A percentile compares a stretch with the other conserved stretches of the same genome.
Conservation (phyloP, 2,797 vertebrate species). For the Pristis pectinata region DNA sequence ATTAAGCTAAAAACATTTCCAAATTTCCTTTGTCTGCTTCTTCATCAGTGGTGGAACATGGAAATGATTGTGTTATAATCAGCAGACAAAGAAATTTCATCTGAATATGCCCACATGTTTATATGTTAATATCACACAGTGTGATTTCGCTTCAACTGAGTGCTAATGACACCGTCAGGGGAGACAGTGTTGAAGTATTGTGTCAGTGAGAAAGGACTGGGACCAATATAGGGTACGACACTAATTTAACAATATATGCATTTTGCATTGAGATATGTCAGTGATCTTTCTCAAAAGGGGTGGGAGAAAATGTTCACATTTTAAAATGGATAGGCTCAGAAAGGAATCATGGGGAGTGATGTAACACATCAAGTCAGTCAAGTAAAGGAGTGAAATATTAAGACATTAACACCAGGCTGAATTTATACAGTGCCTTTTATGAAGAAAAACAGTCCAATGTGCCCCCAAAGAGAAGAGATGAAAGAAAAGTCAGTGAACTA, state of each 20-base stretch:
- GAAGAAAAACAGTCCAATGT: background rate
- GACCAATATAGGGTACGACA: background rate
- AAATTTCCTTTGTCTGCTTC: background rate
- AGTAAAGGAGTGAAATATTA: background rate
- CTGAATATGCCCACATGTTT: conserved; percentile 12
- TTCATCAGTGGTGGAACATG: background rate
- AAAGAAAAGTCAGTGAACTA: background rate
- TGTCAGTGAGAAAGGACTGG: background rate
- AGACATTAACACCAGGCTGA: background rate
- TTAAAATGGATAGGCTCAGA: conserved; percentile 9
- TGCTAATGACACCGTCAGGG: conserved; percentile 21
- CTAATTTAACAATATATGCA: background rate
- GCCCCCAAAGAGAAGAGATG: background rate
- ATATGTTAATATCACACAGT: conserved; percentile 18
- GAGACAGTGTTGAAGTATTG: background rate
- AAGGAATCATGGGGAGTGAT: background rate
- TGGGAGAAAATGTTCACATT: background rate
- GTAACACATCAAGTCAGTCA: background rate
- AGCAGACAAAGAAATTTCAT: conserved; percentile 35
- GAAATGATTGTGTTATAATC: conserved; percentile 7
- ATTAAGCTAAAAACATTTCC: background rate
- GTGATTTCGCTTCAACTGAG: background rate
- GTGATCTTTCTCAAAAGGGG: background rate
- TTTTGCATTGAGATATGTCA: conserved; percentile 18
- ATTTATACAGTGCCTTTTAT: background rate